These are phyloP conservation scores for Anisognathus igniventris DNA, from an alignment of 2,797 vertebrate genomes.

Conservation along the genomic window DNA sequence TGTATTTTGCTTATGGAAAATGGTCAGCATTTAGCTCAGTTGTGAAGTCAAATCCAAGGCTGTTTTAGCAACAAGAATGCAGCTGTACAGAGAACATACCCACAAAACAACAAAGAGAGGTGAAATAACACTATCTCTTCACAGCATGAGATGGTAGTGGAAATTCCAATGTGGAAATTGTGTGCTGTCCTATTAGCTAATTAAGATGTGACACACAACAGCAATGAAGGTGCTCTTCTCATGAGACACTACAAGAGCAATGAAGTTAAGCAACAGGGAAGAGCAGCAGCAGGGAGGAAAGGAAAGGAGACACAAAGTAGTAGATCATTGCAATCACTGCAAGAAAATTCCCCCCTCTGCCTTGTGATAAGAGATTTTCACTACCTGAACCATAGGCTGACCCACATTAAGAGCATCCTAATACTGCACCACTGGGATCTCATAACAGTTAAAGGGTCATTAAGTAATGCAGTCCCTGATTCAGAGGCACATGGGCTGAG, in stretches of 20 bases:
- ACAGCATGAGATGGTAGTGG: neutral
- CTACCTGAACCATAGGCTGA: neutral
- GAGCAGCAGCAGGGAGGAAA: neutral
- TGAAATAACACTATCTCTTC: neutral
- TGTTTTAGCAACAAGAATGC: neutral
- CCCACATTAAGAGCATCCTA: neutral
- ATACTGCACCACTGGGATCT: neutral
- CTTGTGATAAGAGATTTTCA: neutral
- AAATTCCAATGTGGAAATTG: neutral
- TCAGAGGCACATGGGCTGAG: neutral
- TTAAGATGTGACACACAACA: neutral
- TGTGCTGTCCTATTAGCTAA: neutral
- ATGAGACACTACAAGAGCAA: neutral
- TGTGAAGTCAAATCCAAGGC: neutral
- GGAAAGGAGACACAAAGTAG: neutral
- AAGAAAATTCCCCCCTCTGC: neutral
- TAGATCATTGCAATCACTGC: neutral
- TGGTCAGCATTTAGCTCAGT: neutral
- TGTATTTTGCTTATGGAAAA: slow-evolving; percentile 40
- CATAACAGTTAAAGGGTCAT: neutral
- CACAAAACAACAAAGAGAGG: neutral
- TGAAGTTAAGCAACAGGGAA: neutral
- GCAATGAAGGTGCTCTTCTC: neutral
- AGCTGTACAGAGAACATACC: neutral
- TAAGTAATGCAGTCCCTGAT: neutral